Evolutionary conservation across 2,797 vertebrate species (phyloP).

Genomic region (Typhlichthys eigenmanni): DNA sequence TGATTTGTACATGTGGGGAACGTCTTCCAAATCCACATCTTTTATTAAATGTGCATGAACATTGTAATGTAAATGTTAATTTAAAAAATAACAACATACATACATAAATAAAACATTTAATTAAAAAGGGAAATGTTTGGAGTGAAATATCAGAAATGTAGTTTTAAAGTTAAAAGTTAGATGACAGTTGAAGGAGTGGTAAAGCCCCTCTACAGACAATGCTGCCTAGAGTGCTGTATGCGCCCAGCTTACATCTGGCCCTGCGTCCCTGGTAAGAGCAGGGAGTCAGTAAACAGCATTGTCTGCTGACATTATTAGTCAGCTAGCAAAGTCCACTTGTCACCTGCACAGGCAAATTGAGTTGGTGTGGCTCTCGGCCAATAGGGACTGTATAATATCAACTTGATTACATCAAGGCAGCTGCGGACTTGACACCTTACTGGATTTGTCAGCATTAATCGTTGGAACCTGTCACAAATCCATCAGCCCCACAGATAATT

Average conservation of each 20-base stretch:
- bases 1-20: no score
- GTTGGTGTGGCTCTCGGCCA: constrained; percentile 99
- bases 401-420: constrained; percentile 99
- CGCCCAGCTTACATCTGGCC: constrained; percentile 46
- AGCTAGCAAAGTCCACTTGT: constrained; percentile 99
- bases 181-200: no score
- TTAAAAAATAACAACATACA: no score
- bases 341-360: constrained; percentile 99
- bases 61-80: no score
- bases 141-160: no score
- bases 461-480: constrained; percentile 99
- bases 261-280: constrained; percentile 52
- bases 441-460: constrained; percentile 99
- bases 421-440: constrained; percentile 99
- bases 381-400: constrained; percentile 99
- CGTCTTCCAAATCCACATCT: no score
- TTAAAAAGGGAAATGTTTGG: no score
- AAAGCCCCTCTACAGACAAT: not conserved
- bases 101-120: no score
- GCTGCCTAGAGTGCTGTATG: constrained; percentile 28
- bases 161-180: no score
- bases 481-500: constrained; percentile 99
- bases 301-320: constrained; percentile 99
- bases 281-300: constrained; percentile 97
- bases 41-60: no score